A percentile compares a stretch with the other conserved stretches of the same genome.
These are phyloP conservation scores for Eulemur coronatus DNA, from an alignment of 2,797 vertebrate species.

Conservation along the genomic window DNA sequence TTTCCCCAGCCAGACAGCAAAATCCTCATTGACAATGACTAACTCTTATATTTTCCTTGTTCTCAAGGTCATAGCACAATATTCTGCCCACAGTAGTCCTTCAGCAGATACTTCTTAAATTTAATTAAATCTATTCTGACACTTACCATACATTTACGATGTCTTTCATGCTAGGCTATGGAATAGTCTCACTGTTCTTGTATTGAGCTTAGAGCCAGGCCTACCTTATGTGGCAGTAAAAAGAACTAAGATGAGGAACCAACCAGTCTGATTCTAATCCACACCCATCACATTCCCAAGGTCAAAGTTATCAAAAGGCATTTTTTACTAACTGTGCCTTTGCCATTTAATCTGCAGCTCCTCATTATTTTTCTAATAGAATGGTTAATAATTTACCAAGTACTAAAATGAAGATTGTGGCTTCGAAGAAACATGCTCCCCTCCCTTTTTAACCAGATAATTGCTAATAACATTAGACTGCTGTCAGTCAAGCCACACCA, in stretches of 20 bases:
- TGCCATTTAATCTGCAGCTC: slow-evolving; percentile 47
- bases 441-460: slow-evolving; percentile 55
- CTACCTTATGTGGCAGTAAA: neutral
- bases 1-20: neutral
- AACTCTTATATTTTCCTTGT: neutral
- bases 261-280: slow-evolving; percentile 40
- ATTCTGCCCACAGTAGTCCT: neutral
- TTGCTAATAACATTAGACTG: slow-evolving; percentile 55
- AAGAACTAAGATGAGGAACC: slow-evolving; percentile 10
- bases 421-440: slow-evolving; percentile 62
- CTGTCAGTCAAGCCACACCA: slow-evolving; percentile 51
- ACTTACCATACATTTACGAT: slow-evolving; percentile 11
- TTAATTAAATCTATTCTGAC: slow-evolving; percentile 30
- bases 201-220: neutral
- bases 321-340: slow-evolving; percentile 54
- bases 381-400: slow-evolving; percentile 62
- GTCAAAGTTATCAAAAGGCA: slow-evolving; percentile 26
- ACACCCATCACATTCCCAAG: neutral
- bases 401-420: slow-evolving; percentile 65
- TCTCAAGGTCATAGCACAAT: neutral
- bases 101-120: neutral
- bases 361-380: slow-evolving; percentile 64
- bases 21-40: neutral
- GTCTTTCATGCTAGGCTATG: neutral
- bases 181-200: neutral